Percentiles rank a stretch among this genome's conserved stretches.
phyloP scores from a whole-genome alignment of 1,140 invertebrate species.

The Lasioglossum baleicum region DNA sequence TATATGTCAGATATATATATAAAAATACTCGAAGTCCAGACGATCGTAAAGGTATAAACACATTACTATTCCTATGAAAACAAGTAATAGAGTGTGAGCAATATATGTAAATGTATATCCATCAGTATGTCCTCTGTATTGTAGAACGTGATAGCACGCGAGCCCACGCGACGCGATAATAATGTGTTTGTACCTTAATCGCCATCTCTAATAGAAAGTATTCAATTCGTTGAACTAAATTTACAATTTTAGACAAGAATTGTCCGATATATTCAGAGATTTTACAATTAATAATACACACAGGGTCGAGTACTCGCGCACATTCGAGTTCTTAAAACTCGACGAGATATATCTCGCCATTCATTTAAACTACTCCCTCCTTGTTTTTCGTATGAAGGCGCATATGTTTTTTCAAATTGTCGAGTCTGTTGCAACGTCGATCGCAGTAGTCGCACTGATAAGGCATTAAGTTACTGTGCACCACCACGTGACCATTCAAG shows the following conservation, averaged over 20 bases:
- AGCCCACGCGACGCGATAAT: too few species aligned
- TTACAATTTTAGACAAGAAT: not conserved
- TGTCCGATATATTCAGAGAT: too few species aligned
- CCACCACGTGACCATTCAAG: conserved; percentile 71
- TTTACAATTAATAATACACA: not conserved
- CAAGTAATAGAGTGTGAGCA: too few species aligned
- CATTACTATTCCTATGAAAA: too few species aligned
- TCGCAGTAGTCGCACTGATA: conserved; percentile 72
- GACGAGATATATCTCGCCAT: not conserved
- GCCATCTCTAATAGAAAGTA: too few species aligned
- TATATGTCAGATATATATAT: conserved; percentile 26
- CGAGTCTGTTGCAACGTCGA: conserved; percentile 68
- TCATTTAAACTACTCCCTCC: conserved; percentile 29
- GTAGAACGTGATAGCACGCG: too few species aligned
- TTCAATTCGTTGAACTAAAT: too few species aligned
- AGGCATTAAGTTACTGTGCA: conserved; percentile 73
- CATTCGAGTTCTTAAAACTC: not conserved
- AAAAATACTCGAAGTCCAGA: conserved; percentile 30
- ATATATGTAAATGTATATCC: too few species aligned
- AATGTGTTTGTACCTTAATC: too few species aligned
- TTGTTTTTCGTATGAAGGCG: conserved; percentile 68
- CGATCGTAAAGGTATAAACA: not conserved
- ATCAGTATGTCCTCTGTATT: too few species aligned
- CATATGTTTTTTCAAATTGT: conserved; percentile 74
- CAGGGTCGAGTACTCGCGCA: not conserved